Base-by-base conservation (phyloP, 92 coral and sea anemone genomes). In the Epizoanthus rinbou region DNA sequence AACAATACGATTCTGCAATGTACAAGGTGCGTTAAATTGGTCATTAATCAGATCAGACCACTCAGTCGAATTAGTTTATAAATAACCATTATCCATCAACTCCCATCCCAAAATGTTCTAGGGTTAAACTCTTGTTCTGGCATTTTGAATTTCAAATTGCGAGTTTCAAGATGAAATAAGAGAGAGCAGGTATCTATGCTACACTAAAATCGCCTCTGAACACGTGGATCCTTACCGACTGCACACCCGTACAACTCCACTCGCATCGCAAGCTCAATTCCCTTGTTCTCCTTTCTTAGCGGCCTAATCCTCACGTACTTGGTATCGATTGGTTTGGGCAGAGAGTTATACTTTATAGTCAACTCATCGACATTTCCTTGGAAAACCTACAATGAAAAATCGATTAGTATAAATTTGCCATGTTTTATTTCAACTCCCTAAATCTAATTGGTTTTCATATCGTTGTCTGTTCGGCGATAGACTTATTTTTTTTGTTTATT, bases 171-270 rank as follows among this genome's bases (percentile, higher is more conserved):
- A 41, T 41, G 47, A 41, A 8, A 41, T 41, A 41, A 41, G 47
- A 8, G 47, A 8, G 7, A 41, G 47, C n/a, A n/a, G 43, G 5
- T 39, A 39, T 39, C 6, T 39, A 39, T 39, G 47, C 8, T 41
- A 41, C 4, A 41, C 7, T 41, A 41, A 2, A 41, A 62, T n/a
- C 13, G 67, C 31, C 0, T n/a, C 21, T 18, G 25, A 18, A 60
- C 9, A 8, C 19, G 25, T 18, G 19, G 25, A 62, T 21, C 31
- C 52, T 85, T 76, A 89, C 92, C 92, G 35, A 85, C 92, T 73
- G 69, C 76, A 72, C 92, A 89, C 19, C 92, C 92, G 66, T 81
- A 89, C n/a, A 89, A 86, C 41, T 89, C 92, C 25, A 76, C 87
- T 24, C 92, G 80, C 18, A 89, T 87, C 2, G 87, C 86, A 8